These are phyloP conservation scores for Platycercus adscitus DNA, from an alignment of 2,113 vertebrate species.

Conservation along the genomic window DNA sequence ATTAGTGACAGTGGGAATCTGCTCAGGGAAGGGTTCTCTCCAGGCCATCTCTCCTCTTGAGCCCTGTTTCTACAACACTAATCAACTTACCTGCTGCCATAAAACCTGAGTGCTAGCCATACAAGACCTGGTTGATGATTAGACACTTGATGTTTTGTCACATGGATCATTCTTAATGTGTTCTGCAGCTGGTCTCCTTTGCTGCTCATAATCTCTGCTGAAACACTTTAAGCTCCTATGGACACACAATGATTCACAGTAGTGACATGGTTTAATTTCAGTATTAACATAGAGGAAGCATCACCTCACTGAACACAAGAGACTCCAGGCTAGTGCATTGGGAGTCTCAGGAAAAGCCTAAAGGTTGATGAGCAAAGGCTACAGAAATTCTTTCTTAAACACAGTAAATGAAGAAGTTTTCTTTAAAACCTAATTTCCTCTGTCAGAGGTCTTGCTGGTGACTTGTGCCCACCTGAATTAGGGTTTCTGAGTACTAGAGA, in stretches of 20 bases:
- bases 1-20: not conserved
- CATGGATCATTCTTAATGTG: not conserved
- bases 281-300: not conserved
- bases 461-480: not conserved
- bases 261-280: not conserved
- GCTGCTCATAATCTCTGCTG: not conserved
- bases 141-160: not conserved
- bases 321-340: not conserved
- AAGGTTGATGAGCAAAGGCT: not conserved
- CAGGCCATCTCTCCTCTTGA: not conserved
- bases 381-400: not conserved
- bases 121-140: not conserved
- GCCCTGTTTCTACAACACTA: not conserved
- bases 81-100: not conserved
- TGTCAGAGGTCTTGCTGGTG: not conserved
- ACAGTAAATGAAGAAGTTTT: not conserved
- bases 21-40: not conserved
- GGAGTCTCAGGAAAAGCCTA: not conserved
- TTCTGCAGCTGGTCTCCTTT: not conserved
- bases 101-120: not conserved
- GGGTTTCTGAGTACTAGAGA: not conserved
- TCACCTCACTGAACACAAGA: not conserved
- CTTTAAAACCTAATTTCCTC: not conserved
- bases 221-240: not conserved
- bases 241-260: not conserved